These are phyloP conservation scores for Melitaea athalia DNA, from an alignment of 2,888 invertebrate genomes.

Conservation along the genomic window DNA sequence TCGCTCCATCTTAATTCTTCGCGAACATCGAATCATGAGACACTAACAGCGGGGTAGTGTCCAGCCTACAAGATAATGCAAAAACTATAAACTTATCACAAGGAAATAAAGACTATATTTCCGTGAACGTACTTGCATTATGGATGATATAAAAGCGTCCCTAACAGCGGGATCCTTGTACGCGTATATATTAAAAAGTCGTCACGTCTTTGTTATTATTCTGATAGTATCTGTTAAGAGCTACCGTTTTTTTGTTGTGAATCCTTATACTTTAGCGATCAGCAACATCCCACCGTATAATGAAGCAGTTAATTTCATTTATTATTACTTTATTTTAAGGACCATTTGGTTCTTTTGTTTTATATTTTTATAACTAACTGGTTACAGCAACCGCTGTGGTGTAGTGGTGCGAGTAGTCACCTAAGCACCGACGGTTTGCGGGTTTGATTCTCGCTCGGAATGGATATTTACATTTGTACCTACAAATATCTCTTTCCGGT, in stretches of 20 bases:
- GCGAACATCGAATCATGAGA: slow-evolving; percentile 40
- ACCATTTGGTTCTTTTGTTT: background rate
- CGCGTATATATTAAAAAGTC: slow-evolving; percentile 46
- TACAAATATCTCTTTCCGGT: too few species aligned
- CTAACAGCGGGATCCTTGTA: slow-evolving; percentile 49
- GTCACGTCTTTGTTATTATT: slow-evolving; percentile 55
- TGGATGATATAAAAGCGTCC: slow-evolving; percentile 20
- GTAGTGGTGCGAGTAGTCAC: too few species aligned
- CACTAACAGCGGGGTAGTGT: slow-evolving; percentile 31
- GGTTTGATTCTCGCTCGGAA: too few species aligned
- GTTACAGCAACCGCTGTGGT: too few species aligned
- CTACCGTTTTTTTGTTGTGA: slow-evolving; percentile 35
- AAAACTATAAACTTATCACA: slow-evolving; percentile 13
- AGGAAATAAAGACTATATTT: background rate
- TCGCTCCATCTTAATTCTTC: slow-evolving; percentile 38
- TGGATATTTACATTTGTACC: too few species aligned
- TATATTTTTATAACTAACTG: background rate
- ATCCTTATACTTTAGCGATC: slow-evolving; percentile 16
- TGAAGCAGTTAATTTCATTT: slow-evolving; percentile 10
- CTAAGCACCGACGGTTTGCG: too few species aligned
- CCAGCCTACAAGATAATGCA: slow-evolving; percentile 16
- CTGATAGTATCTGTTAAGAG: slow-evolving; percentile 36
- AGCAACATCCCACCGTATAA: slow-evolving; percentile 15
- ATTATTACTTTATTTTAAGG: background rate
- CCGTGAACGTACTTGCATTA: background rate